These are phyloP conservation scores for Archivesica marissinica DNA, from an alignment of 1,140 invertebrate species.

Conservation along the genomic window DNA sequence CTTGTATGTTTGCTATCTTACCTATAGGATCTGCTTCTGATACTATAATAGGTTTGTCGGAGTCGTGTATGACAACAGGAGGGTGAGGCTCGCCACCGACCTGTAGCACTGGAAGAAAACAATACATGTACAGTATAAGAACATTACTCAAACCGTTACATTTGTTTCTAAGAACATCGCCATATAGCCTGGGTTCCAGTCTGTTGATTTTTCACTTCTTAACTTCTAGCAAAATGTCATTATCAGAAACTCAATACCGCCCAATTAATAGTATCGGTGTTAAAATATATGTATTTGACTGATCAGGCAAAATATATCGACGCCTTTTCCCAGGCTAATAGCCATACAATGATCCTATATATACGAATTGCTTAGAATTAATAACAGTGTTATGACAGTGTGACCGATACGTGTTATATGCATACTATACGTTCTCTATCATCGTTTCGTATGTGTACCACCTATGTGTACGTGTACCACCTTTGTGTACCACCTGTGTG, in stretches of 20 bases:
- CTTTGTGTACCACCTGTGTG: too few species aligned
- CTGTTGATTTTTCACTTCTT: background rate
- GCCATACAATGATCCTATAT: too few species aligned
- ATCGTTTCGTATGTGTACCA: too few species aligned
- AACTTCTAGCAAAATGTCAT: background rate
- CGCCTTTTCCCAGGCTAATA: background rate
- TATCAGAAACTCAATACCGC: background rate
- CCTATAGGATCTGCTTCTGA: slow-evolving; percentile 13
- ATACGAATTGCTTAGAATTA: too few species aligned
- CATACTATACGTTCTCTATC: too few species aligned
- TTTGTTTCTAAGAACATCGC: background rate
- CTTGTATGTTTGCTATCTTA: too few species aligned
- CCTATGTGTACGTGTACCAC: too few species aligned
- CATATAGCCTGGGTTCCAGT: background rate
- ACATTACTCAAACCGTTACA: background rate
- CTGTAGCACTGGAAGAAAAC: slow-evolving; percentile 4
- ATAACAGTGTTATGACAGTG: too few species aligned
- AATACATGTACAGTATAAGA: background rate
- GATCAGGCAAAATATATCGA: too few species aligned
- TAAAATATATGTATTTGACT: background rate
- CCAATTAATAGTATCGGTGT: background rate
- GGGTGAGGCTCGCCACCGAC: slow-evolving; percentile 1
- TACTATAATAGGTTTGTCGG: slow-evolving; percentile 20
- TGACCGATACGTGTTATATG: too few species aligned
- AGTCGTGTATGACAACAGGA: slow-evolving; percentile 6